Conservation (phyloP, 2,888 invertebrate genomes). For the Marronus borbonicus region DNA sequence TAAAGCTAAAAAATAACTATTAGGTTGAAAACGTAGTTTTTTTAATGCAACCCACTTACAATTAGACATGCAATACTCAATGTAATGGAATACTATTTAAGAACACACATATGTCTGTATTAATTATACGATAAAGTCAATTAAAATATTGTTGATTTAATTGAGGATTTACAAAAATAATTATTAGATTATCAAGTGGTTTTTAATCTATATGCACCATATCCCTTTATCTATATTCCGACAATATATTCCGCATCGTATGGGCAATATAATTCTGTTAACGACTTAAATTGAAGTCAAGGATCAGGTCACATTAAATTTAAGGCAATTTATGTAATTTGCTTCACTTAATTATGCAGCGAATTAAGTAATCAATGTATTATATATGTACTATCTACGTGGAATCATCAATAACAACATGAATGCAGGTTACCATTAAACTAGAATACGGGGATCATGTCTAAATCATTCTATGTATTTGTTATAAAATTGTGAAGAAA, state of each 20-base stretch:
- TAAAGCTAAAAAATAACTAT: too few relatives aligned
- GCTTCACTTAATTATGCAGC: slow-evolving; percentile 19
- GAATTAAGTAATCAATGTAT: slow-evolving; percentile 9
- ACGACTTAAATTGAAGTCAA: slow-evolving; percentile 45
- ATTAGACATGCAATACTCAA: too few relatives aligned
- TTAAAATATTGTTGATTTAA: background rate
- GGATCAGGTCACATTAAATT: slow-evolving; percentile 35
- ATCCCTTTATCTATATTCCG: slow-evolving; percentile 11
- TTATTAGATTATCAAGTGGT: background rate
- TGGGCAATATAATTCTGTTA: slow-evolving; percentile 15
- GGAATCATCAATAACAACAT: background rate
- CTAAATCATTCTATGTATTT: too few relatives aligned
- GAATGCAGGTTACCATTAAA: too few relatives aligned
- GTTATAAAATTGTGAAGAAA: too few relatives aligned
- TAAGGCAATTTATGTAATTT: slow-evolving; percentile 43
- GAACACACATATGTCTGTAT: background rate
- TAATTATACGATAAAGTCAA: background rate
- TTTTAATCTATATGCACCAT: background rate
- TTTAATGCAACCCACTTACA: too few relatives aligned
- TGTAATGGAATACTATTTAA: too few relatives aligned
- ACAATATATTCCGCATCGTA: slow-evolving; percentile 14
- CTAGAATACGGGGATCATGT: too few relatives aligned
- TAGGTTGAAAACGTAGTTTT: too few relatives aligned
- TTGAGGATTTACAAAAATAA: background rate
- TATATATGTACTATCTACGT: background rate